Conservation (phyloP, 2,797 vertebrate genomes). For the Apogon talboti region DNA sequence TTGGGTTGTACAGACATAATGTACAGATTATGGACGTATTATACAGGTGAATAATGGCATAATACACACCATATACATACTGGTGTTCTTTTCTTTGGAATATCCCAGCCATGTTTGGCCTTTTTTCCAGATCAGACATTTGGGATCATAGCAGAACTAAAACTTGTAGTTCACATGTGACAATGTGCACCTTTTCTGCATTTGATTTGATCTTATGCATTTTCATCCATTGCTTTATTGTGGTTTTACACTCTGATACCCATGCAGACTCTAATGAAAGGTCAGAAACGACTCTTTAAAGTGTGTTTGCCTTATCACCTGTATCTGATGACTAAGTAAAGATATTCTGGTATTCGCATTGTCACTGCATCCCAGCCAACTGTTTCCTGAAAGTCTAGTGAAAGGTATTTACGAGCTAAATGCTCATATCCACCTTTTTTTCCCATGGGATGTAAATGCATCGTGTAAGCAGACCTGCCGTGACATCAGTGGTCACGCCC, state of each 20-base stretch:
- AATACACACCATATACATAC: too few species aligned
- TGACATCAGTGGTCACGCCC: conserved; percentile 64
- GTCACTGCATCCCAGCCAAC: not conserved
- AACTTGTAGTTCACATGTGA: conserved; percentile 1
- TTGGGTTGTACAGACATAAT: too few species aligned
- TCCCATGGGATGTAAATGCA: conserved; percentile 37
- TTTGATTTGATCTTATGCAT: not conserved
- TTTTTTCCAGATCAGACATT: too few species aligned
- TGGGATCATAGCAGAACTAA: too few species aligned
- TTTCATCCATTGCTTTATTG: not conserved
- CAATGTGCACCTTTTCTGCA: not conserved
- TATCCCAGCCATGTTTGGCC: too few species aligned
- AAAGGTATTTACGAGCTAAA: conserved; percentile 39
- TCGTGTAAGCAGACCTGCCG: conserved; percentile 16
- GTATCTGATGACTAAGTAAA: not conserved
- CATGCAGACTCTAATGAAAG: not conserved
- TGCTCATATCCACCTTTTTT: conserved; percentile 36
- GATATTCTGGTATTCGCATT: not conserved
- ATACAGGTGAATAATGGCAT: too few species aligned
- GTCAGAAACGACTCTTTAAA: not conserved
- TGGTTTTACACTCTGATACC: not conserved
- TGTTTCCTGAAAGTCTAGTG: conserved; percentile 3
- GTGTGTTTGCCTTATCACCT: not conserved
- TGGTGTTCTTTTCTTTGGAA: too few species aligned
- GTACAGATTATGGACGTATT: too few species aligned